These are phyloP conservation scores for Theocolax elegans DNA, from an alignment of 1,140 invertebrate genomes.

Conservation along the genomic window DNA sequence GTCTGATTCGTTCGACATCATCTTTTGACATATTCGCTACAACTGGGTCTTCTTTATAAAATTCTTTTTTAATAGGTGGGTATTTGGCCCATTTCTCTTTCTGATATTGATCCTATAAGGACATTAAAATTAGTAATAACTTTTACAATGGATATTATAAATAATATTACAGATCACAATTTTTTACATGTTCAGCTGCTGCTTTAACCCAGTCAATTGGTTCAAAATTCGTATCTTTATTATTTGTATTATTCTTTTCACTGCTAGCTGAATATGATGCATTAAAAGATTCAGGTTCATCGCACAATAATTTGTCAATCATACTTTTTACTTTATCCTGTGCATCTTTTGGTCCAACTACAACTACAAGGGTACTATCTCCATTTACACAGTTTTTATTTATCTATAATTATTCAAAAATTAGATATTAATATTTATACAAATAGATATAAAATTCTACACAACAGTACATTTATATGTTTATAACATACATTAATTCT, in stretches of 20 bases:
- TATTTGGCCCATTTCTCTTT: conserved; percentile 72
- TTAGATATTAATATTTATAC: too few relatives aligned
- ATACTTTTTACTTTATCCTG: conserved; percentile 68
- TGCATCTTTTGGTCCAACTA: conserved; percentile 68
- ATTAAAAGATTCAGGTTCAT: not conserved
- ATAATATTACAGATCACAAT: conserved; percentile 2
- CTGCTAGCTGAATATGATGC: not conserved
- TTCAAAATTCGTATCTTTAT: conserved; percentile 45
- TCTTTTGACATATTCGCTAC: conserved; percentile 74
- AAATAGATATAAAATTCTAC: too few relatives aligned
- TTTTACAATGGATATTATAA: conserved; percentile 23
- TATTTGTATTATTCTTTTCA: not conserved
- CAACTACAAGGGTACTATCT: conserved; percentile 63
- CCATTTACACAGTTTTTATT: conserved; percentile 56
- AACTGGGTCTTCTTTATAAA: conserved; percentile 83
- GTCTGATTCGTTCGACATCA: conserved; percentile 73
- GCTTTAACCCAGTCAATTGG: conserved; percentile 21
- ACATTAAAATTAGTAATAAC: not conserved
- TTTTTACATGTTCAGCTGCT: conserved; percentile 41
- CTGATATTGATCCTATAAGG: conserved; percentile 68
- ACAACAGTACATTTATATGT: too few relatives aligned
- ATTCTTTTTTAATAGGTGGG: conserved; percentile 80
- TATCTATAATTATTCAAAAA: conserved; percentile 34
- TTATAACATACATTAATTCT: conserved; percentile 66
- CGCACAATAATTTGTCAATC: conserved; percentile 65